Percentiles rank a stretch among this genome's conserved stretches.
Evolutionary conservation across 2,888 invertebrate genomes (phyloP).

Genomic region (Spatulosminthurus flaviceps): DNA sequence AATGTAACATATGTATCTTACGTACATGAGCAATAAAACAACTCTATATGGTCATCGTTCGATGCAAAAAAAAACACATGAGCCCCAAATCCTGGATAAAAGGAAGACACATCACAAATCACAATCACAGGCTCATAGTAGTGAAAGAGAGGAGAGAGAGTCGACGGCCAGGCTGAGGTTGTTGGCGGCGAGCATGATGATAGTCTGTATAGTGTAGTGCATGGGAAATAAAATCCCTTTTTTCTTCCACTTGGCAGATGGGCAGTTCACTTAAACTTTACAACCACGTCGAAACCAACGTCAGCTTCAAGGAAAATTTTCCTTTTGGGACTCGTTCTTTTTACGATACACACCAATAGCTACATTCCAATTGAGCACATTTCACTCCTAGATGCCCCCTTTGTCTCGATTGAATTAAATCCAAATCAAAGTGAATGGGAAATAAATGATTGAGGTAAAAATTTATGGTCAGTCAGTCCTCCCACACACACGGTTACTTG

Average conservation of each 20-base stretch:
- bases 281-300: slow-evolving; percentile 44
- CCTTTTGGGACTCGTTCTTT: slow-evolving; percentile 46
- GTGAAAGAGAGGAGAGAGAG: not conserved
- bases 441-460: slow-evolving; percentile 48
- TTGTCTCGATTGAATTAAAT: slow-evolving; percentile 48
- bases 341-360: slow-evolving; percentile 36
- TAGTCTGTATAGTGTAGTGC: not conserved
- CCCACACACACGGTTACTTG: not conserved
- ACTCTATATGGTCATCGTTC: not conserved
- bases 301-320: slow-evolving; percentile 33
- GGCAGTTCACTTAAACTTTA: slow-evolving; percentile 49
- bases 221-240: slow-evolving; percentile 7
- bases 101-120: slow-evolving; percentile 11
- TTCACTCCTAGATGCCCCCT: slow-evolving; percentile 30
- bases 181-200: too few species aligned
- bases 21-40: not conserved
- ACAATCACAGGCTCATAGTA: not conserved
- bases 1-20: not conserved
- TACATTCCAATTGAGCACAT: slow-evolving; percentile 24
- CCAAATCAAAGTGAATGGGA: slow-evolving; percentile 47
- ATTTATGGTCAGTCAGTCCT: slow-evolving; percentile 39
- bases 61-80: not conserved
- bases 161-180: too few species aligned
- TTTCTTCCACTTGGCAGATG: slow-evolving; percentile 30
- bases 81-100: slow-evolving; percentile 11